phyloP scores from a whole-genome alignment of 2,888 invertebrate genomes.

The Malthinus seriepunctatus region DNA sequence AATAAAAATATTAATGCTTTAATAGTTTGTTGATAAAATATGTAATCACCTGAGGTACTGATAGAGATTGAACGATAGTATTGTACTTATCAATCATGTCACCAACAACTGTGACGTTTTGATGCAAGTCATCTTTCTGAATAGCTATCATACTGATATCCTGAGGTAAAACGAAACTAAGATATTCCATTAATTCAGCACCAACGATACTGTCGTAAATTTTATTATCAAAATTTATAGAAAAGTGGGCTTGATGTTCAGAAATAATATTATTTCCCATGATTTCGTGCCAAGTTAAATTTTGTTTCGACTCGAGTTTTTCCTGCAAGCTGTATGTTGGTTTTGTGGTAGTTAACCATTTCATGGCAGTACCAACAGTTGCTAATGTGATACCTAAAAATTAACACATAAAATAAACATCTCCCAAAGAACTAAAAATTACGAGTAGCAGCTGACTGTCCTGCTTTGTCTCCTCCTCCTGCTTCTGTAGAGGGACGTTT shows the following conservation, averaged over 20 bases:
- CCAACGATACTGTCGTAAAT: constrained; percentile 72
- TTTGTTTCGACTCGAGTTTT: constrained; percentile 42
- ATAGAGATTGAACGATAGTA: constrained; percentile 64
- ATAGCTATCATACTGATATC: constrained; percentile 61
- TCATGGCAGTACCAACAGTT: constrained; percentile 25
- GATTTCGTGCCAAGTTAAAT: constrained; percentile 69
- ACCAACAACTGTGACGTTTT: constrained; percentile 65
- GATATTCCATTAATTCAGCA: constrained; percentile 73
- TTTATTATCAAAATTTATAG: constrained; percentile 66
- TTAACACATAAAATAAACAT: background rate
- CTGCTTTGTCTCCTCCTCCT: too few relatives aligned
- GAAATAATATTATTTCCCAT: constrained; percentile 69
- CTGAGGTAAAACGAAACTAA: constrained; percentile 63
- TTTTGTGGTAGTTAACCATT: constrained; percentile 33
- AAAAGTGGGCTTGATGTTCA: constrained; percentile 68
- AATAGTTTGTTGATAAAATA: background rate
- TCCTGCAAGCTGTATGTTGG: constrained; percentile 40
- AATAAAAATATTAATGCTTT: constrained; percentile 6
- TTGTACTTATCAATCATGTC: constrained; percentile 69
- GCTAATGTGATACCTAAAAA: constrained; percentile 20
- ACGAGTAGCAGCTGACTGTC: background rate
- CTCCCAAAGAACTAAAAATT: background rate
- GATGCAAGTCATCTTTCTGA: constrained; percentile 66
- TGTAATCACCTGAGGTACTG: constrained; percentile 66
- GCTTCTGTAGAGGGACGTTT: background rate